A percentile compares a stretch with the other conserved stretches of the same genome.
Conservation (phyloP, 2,888 invertebrate genomes). For the Nasonia oneida region DNA sequence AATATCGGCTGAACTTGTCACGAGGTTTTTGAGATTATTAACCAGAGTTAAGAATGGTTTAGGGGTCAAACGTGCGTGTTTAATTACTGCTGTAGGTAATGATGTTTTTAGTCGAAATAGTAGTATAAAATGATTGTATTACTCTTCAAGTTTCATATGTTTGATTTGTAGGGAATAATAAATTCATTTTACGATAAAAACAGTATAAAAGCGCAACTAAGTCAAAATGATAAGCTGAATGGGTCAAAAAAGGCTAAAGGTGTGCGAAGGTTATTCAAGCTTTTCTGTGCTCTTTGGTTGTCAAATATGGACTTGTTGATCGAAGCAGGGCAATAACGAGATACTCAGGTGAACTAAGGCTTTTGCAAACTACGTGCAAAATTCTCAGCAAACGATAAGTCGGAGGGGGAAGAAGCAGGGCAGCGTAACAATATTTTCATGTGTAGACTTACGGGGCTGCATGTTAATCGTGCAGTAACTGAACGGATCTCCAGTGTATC, state of each 20-base stretch:
- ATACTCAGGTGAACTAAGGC: neutral
- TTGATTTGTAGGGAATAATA: neutral
- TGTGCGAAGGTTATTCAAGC: neutral
- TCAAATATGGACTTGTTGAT: neutral
- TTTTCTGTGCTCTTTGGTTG: neutral
- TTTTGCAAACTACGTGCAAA: constrained; percentile 79
- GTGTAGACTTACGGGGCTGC: constrained; percentile 74
- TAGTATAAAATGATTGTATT: too few species aligned
- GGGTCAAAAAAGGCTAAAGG: neutral
- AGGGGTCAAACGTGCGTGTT: neutral
- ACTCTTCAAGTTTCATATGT: neutral
- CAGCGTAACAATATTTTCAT: constrained; percentile 1
- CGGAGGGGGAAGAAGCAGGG: neutral
- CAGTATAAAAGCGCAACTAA: too few species aligned
- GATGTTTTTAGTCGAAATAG: neutral
- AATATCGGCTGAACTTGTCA: neutral
- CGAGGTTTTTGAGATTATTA: neutral
- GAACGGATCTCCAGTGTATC: constrained; percentile 89
- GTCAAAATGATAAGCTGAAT: neutral
- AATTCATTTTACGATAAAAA: neutral
- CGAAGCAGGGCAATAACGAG: neutral
- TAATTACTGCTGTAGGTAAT: neutral
- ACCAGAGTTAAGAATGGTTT: neutral
- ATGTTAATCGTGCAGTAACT: constrained; percentile 81
- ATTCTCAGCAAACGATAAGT: neutral